Evolutionary conservation across 1,140 invertebrate species (phyloP), one percentile per base, ranked within the genome.

Genomic region (Dinoponera quadriceps): DNA sequence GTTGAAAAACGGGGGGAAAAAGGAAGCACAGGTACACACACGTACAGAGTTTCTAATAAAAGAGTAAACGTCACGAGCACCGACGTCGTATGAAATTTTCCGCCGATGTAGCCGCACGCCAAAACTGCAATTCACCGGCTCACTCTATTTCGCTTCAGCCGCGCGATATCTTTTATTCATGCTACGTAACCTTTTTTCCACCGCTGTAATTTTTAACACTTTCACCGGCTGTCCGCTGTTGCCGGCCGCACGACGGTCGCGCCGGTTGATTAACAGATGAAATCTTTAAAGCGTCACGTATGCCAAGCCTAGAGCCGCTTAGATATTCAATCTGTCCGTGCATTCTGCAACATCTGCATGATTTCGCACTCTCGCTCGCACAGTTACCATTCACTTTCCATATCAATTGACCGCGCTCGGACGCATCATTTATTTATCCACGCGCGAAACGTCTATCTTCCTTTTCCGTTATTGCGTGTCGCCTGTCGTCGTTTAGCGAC

Each of bases 91-190:
- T 69, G 27, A 69, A 68, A 78, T 78, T 57, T 78, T 78, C 5
- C 49, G 13, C 3, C n/a, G 22, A 44, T 29, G 22, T 78, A 62
- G 63, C 29, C 22, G 9, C 13, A 18, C 33, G 49, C 18, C 68
- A 68, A 69, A 68, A 78, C 18, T 62, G 18, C 63, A 77, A 66
- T 20, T 77, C 62, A 66, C 27, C n/a, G 38, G 44, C n/a, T n/a
- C 74, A 54, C 29, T 77, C 27, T 54, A 68, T 68, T 51, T 66
- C 20, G 48, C n/a, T 69, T 44, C 22, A 69, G 18, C 29, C 18
- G 20, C 20, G 60, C 20, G 27, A 78, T 44, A 44, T 78, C 33
- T 78, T 69, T 78, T 69, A 78, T 78, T 78, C 63, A 69, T 69
- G 55, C 22, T 78, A 38, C 33, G 29, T 20, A 27, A 68, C 1